phyloP scores from a whole-genome alignment of 1,140 invertebrate species.

The Drosophila quadrilineata region DNA sequence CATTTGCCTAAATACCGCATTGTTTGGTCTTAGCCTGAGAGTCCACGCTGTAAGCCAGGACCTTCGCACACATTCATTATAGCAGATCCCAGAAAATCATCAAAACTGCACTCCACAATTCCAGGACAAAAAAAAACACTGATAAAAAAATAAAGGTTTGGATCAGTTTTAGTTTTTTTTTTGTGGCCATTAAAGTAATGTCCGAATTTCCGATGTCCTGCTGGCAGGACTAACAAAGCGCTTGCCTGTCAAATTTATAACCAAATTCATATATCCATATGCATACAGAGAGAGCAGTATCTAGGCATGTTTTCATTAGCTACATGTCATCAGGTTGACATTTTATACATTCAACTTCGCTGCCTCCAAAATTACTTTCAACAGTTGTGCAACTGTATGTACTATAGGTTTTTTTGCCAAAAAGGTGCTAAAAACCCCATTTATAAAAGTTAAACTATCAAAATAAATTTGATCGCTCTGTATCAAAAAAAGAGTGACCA shows the following conservation, averaged over 20 bases:
- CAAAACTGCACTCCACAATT: constrained; percentile 41
- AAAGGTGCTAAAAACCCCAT: too few species aligned
- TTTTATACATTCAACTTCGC: constrained; percentile 43
- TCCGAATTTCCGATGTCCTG: constrained; percentile 20
- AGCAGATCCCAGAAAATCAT: constrained; percentile 33
- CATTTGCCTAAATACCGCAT: constrained; percentile 45
- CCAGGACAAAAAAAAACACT: too few species aligned
- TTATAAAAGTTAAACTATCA: too few species aligned
- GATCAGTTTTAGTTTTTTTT: constrained; percentile 31
- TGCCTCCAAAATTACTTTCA: constrained; percentile 57
- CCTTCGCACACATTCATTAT: constrained; percentile 66
- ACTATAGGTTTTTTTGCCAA: too few species aligned
- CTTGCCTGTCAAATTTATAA: constrained; percentile 25
- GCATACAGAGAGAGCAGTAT: background rate
- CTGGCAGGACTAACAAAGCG: constrained; percentile 17
- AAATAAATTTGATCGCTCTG: too few species aligned
- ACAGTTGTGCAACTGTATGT: too few species aligned
- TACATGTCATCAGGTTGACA: constrained; percentile 63
- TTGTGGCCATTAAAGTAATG: constrained; percentile 53
- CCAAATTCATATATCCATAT: background rate
- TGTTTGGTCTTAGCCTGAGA: constrained; percentile 30
- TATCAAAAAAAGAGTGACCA: too few species aligned
- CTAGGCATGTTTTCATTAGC: constrained; percentile 51
- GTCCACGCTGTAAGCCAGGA: constrained; percentile 50
- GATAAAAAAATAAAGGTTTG: too few species aligned